These are phyloP conservation scores for Actias luna DNA, from an alignment of 2,888 invertebrate species.

Conservation along the genomic window DNA sequence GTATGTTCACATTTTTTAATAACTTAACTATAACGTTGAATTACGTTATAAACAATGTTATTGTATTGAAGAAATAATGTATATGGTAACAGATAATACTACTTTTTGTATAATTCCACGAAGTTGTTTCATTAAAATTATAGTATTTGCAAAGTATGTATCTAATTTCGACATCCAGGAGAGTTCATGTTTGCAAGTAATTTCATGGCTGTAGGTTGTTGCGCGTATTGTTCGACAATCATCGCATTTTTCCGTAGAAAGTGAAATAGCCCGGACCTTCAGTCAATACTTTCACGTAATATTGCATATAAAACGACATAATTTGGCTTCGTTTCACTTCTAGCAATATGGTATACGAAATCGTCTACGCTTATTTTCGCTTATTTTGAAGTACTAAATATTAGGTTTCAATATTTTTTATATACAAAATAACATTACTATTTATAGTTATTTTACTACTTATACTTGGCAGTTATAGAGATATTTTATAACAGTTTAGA, in stretches of 20 bases:
- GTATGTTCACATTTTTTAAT: background rate
- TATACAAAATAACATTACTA: too few relatives aligned
- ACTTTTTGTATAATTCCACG: background rate
- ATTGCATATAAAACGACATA: constrained; percentile 28
- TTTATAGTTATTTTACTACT: background rate
- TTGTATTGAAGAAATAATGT: background rate
- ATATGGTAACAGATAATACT: background rate
- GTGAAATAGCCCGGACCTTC: constrained; percentile 61
- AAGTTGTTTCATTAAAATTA: background rate
- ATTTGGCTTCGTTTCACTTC: constrained; percentile 12
- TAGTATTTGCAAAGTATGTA: background rate
- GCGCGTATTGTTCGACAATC: constrained; percentile 43
- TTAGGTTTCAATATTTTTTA: background rate
- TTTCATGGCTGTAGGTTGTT: constrained; percentile 22
- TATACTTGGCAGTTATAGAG: too few relatives aligned
- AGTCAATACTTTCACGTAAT: constrained; percentile 55
- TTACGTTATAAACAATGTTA: background rate
- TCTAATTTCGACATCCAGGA: background rate
- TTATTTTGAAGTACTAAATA: background rate
- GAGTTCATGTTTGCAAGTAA: constrained; percentile 2
- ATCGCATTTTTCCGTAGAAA: constrained; percentile 73
- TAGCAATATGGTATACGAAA: background rate
- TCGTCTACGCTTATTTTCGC: background rate
- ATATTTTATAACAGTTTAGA: background rate
- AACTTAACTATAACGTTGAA: background rate